Evolutionary conservation across 2,797 vertebrate species (phyloP).

Genomic region (Sebastes cheni): DNA sequence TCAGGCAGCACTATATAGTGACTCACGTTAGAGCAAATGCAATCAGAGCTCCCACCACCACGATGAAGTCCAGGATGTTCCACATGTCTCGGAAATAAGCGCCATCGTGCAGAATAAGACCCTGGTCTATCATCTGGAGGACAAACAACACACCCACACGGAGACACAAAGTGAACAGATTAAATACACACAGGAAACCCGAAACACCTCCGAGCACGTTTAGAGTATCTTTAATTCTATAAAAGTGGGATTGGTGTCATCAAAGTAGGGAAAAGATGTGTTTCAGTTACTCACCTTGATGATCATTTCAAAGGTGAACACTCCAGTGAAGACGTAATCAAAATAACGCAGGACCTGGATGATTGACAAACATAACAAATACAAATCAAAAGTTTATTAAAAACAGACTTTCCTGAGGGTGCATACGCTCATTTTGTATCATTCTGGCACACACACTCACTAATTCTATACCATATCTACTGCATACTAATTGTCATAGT

Average conservation of each 20-base stretch:
- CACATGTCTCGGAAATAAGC: slow-evolving; percentile 98
- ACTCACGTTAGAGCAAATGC: slow-evolving; percentile 99
- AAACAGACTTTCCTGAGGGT: neutral
- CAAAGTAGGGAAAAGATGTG: neutral
- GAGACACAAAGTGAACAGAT: neutral
- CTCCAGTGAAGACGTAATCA: slow-evolving; percentile 98
- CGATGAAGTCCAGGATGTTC: slow-evolving; percentile 99
- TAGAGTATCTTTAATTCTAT: neutral
- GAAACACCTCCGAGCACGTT: neutral
- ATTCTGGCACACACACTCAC: neutral
- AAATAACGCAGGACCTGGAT: slow-evolving; percentile 96
- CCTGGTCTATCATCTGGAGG: slow-evolving; percentile 97
- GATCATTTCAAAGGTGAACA: slow-evolving; percentile 99
- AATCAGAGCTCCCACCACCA: slow-evolving; percentile 96
- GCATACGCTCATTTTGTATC: neutral
- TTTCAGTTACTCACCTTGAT: slow-evolving; percentile 89
- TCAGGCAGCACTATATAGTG: slow-evolving; percentile 53
- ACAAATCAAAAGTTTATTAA: neutral
- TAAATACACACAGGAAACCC: neutral
- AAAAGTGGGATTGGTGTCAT: neutral
- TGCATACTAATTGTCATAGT: neutral
- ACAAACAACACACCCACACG: neutral
- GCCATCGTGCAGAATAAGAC: slow-evolving; percentile 95
- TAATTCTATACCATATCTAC: neutral
- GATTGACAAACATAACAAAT: slow-evolving; percentile 11